A percentile compares a stretch with the other conserved stretches of the same genome.
phyloP scores from a whole-genome alignment of 2,888 invertebrate species.

The Pachymerium ferrugineum region DNA sequence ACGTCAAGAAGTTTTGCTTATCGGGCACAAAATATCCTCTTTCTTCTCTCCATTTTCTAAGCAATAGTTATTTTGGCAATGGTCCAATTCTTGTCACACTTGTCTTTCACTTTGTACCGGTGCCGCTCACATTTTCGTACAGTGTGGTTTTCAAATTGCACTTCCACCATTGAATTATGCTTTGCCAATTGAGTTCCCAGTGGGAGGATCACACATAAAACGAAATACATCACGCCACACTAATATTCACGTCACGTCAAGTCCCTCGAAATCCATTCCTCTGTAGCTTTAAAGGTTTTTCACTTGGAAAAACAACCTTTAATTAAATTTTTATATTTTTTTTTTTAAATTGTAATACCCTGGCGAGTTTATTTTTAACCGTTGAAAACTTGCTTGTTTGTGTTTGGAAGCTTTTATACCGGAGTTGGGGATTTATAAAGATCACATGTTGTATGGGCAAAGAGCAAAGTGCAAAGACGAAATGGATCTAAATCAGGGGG shows the following conservation, averaged over 20 bases:
- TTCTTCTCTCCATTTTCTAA: neutral
- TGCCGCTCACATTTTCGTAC: neutral
- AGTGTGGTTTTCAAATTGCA: slow-evolving; percentile 3
- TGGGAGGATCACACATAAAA: neutral
- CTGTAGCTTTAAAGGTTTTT: neutral
- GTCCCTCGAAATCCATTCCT: neutral
- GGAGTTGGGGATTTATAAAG: no score
- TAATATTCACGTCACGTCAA: neutral
- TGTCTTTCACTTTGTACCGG: neutral
- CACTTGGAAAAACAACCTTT: no score
- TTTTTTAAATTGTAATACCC: no score
- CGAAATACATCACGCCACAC: no score
- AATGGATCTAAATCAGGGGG: no score
- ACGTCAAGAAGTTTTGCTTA: neutral
- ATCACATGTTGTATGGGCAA: no score
- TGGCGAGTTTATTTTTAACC: no score
- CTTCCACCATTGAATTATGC: slow-evolving; percentile 8
- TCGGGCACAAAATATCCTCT: neutral
- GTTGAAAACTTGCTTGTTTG: no score
- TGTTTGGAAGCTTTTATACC: no score
- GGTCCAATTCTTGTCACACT: neutral
- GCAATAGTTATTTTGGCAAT: neutral
- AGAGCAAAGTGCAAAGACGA: no score
- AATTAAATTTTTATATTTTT: neutral
- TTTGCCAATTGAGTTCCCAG: neutral